A percentile compares a stretch with the other conserved stretches of the same genome.
Evolutionary conservation across 2,797 vertebrate species (phyloP).

Genomic region (Anguilla obscura): DNA sequence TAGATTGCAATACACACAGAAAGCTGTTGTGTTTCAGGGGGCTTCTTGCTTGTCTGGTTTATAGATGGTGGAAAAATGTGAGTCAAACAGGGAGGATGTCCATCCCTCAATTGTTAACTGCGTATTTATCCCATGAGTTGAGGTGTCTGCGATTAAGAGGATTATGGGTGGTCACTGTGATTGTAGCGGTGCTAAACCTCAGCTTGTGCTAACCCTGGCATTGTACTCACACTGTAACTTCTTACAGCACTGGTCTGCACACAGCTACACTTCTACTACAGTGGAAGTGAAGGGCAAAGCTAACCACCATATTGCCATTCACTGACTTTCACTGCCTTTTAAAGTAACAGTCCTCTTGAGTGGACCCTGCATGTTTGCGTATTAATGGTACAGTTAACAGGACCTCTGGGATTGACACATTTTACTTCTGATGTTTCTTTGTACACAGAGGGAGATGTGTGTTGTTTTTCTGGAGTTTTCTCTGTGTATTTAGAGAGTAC

Average conservation of each 20-base stretch:
- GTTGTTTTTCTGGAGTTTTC: not conserved
- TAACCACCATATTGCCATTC: not conserved
- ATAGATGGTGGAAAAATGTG: not conserved
- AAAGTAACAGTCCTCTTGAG: not conserved
- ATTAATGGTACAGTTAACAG: not conserved
- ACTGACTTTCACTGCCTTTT: not conserved
- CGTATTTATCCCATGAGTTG: not conserved
- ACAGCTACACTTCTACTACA: not conserved
- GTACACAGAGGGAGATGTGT: not conserved
- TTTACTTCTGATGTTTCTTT: not conserved
- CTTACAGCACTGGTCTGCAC: not conserved
- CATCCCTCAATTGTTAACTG: not conserved
- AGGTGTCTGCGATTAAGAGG: not conserved
- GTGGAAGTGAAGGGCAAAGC: not conserved
- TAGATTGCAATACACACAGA: not conserved
- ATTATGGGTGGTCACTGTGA: not conserved
- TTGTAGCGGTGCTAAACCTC: not conserved
- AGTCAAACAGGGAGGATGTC: not conserved
- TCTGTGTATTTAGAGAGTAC: not conserved
- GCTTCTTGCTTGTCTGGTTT: constrained; percentile 6
- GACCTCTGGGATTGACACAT: not conserved
- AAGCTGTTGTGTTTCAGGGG: constrained; percentile 9
- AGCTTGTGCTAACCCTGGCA: constrained; percentile 21
- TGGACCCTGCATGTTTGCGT: not conserved
- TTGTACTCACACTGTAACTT: constrained; percentile 11